phyloP scores from a whole-genome alignment of 1,140 invertebrate species.

The Chionoecetes opilio region DNA sequence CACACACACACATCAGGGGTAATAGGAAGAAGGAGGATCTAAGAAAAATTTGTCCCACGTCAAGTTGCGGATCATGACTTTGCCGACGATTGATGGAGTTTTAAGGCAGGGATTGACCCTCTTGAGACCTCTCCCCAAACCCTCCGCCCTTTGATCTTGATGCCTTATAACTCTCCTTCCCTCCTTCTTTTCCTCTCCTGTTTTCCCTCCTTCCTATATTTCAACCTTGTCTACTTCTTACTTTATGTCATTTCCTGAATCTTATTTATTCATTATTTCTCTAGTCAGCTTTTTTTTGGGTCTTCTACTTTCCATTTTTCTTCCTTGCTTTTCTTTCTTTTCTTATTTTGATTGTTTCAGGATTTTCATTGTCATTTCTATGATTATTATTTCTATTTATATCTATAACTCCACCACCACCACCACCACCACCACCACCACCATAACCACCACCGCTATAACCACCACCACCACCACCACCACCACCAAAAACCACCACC shows the following conservation, averaged over 20 bases:
- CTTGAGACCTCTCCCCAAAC: not conserved
- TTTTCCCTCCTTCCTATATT: not conserved
- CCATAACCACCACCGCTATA: too few relatives aligned
- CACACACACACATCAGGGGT: too few relatives aligned
- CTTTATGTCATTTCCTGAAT: too few relatives aligned
- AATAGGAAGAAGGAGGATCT: too few relatives aligned
- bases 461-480: too few relatives aligned
- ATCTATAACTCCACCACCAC: too few relatives aligned
- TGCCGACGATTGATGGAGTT: not conserved
- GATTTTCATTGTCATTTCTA: not conserved
- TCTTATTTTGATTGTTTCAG: not conserved
- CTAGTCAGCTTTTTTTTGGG: not conserved
- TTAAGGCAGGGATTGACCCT: not conserved
- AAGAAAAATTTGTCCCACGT: not conserved
- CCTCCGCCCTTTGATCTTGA: not conserved
- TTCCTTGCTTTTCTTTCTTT: not conserved
- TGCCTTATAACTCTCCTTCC: not conserved
- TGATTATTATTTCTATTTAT: too few relatives aligned
- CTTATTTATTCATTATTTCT: too few relatives aligned
- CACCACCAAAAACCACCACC: too few relatives aligned
- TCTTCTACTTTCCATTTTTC: not conserved
- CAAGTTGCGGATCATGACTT: not conserved
- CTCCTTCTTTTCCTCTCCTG: not conserved
- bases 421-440: too few relatives aligned
- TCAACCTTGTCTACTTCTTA: too few relatives aligned